These are phyloP conservation scores for Trichoplusia ni DNA, from an alignment of 1,140 invertebrate species.

Conservation along the genomic window DNA sequence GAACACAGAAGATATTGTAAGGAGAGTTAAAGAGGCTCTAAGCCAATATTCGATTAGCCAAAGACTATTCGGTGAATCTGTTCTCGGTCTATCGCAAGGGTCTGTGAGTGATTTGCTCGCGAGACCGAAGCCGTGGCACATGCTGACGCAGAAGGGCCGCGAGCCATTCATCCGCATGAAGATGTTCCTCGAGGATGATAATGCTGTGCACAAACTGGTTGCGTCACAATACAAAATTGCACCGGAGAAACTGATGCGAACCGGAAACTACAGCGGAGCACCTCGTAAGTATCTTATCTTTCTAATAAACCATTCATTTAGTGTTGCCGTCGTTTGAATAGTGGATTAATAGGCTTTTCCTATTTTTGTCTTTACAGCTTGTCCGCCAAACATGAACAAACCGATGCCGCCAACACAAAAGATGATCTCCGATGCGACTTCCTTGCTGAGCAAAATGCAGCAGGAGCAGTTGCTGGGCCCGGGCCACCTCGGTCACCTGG, in stretches of 20 bases:
- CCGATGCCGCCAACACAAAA: constrained; percentile 90
- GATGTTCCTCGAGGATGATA: constrained; percentile 98
- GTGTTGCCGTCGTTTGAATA: not conserved
- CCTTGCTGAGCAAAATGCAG: constrained; percentile 87
- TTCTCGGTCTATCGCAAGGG: constrained; percentile 97
- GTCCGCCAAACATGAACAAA: constrained; percentile 86
- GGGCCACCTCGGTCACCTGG: constrained; percentile 79
- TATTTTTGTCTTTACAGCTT: constrained; percentile 80
- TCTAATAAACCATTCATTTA: not conserved
- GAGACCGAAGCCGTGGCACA: constrained; percentile 97
- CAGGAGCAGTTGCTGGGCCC: constrained; percentile 84
- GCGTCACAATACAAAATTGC: constrained; percentile 99
- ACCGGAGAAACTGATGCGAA: constrained; percentile 97
- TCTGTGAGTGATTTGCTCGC: constrained; percentile 97
- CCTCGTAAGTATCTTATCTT: constrained; percentile 85
- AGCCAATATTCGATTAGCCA: constrained; percentile 99
- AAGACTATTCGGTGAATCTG: constrained; percentile 98
- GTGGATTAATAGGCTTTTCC: constrained; percentile 18
- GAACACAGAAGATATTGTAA: constrained; percentile 99
- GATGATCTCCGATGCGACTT: constrained; percentile 87
- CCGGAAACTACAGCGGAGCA: constrained; percentile 94
- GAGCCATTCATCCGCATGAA: constrained; percentile 99
- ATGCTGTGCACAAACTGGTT: constrained; percentile 97
- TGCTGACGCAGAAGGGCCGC: constrained; percentile 97
- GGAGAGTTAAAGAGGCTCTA: constrained; percentile 98